phyloP scores from a whole-genome alignment of 2,797 vertebrate species.

The Labeo calbasu region DNA sequence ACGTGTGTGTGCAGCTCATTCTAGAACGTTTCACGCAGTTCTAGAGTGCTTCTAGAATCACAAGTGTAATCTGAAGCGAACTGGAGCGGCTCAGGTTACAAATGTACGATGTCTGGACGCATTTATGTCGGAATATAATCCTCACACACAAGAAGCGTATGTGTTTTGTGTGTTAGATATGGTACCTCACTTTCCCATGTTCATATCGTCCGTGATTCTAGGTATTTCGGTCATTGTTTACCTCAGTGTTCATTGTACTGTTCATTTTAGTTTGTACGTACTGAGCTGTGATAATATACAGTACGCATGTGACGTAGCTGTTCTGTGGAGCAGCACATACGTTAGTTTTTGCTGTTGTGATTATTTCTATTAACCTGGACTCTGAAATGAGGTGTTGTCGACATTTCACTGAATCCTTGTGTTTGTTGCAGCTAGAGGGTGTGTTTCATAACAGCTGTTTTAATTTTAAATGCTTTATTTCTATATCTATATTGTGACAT shows the following conservation, averaged over 20 bases:
- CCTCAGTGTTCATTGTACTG: not conserved
- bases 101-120: not conserved
- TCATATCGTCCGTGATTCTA: not conserved
- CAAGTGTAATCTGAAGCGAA: not conserved
- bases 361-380: not conserved
- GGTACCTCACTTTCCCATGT: not conserved
- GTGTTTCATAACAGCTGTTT: not conserved
- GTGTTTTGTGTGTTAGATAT: not conserved
- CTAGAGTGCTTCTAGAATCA: constrained; percentile 31
- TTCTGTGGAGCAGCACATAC: not conserved
- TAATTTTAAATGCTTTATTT: not conserved
- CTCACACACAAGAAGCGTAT: constrained; percentile 11
- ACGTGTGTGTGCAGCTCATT: not conserved
- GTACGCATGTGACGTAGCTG: not conserved
- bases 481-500: not conserved
- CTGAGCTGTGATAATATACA: not conserved
- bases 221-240: not conserved
- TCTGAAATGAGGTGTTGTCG: not conserved
- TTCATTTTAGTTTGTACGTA: not conserved
- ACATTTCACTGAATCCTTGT: not conserved
- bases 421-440: not conserved
- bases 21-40: constrained; percentile 9
- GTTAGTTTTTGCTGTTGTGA: not conserved
- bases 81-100: constrained; percentile 6
- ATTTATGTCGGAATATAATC: constrained; percentile 21